Evolutionary conservation across 2,797 vertebrate species (phyloP).

Genomic region (Spinus olivaceus): DNA sequence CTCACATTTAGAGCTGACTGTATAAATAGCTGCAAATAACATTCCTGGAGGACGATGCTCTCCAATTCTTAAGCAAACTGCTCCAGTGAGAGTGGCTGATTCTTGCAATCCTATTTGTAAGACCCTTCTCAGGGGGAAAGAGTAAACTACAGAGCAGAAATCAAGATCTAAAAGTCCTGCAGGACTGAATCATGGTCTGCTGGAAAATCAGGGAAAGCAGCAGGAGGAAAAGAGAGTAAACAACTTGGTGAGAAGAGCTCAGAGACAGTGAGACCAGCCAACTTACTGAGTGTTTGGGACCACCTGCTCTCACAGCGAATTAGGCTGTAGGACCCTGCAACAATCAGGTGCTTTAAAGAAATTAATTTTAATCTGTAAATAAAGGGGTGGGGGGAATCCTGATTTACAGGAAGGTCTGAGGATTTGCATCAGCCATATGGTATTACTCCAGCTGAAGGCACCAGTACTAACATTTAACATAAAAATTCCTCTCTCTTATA

Average conservation of each 20-base stretch:
- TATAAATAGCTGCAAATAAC: not conserved
- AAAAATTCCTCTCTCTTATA: not conserved
- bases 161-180: not conserved
- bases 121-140: not conserved
- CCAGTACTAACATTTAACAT: not conserved
- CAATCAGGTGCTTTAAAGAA: not conserved
- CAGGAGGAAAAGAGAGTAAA: not conserved
- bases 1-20: not conserved
- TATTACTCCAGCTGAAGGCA: not conserved
- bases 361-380: not conserved
- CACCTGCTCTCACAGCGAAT: not conserved
- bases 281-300: accelerated
- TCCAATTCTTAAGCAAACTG: not conserved
- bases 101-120: not conserved
- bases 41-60: not conserved
- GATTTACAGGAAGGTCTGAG: not conserved
- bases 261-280: not conserved
- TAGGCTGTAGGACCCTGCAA: not conserved
- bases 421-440: accelerated
- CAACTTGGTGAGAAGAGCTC: not conserved
- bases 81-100: not conserved
- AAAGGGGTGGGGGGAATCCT: not conserved
- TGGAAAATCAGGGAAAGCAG: not conserved
- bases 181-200: not conserved
- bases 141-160: not conserved